phyloP scores from a whole-genome alignment of 2,113 vertebrate genomes.

The Cyprinodon brontotheroides region DNA sequence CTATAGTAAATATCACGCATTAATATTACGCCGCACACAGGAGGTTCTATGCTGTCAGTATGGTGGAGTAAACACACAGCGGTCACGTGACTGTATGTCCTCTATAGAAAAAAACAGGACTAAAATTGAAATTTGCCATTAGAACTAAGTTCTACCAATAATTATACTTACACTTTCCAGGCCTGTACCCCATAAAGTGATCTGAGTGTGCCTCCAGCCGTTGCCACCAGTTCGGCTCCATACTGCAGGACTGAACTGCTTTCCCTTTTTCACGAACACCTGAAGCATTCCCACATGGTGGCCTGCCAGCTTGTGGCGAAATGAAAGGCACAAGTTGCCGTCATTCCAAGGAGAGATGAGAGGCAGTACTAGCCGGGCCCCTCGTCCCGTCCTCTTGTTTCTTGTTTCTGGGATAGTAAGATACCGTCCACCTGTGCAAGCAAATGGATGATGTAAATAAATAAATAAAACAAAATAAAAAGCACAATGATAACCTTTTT shows the following conservation, averaged over 20 bases:
- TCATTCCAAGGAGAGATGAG: constrained; percentile 78
- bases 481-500: not conserved
- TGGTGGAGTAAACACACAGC: too few relatives aligned
- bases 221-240: constrained; percentile 90
- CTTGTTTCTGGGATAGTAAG: constrained; percentile 85
- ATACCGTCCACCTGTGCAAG: constrained; percentile 85
- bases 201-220: constrained; percentile 90
- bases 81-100: too few relatives aligned
- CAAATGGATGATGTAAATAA: not conserved
- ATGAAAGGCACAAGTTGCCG: constrained; percentile 89
- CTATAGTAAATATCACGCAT: too few relatives aligned
- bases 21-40: too few relatives aligned
- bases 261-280: constrained; percentile 86
- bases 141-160: not conserved
- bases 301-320: constrained; percentile 88
- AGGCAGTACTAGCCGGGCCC: constrained; percentile 85
- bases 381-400: constrained; percentile 80
- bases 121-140: not conserved
- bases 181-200: constrained; percentile 84
- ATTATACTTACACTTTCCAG: constrained; percentile 88
- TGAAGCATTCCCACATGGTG: constrained; percentile 89
- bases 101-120: too few relatives aligned
- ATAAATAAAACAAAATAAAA: not conserved
- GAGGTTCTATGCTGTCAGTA: too few relatives aligned
- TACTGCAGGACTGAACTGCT: constrained; percentile 84